These are phyloP conservation scores for Machimus rusticus DNA, from an alignment of 2,888 invertebrate genomes.

Conservation along the genomic window DNA sequence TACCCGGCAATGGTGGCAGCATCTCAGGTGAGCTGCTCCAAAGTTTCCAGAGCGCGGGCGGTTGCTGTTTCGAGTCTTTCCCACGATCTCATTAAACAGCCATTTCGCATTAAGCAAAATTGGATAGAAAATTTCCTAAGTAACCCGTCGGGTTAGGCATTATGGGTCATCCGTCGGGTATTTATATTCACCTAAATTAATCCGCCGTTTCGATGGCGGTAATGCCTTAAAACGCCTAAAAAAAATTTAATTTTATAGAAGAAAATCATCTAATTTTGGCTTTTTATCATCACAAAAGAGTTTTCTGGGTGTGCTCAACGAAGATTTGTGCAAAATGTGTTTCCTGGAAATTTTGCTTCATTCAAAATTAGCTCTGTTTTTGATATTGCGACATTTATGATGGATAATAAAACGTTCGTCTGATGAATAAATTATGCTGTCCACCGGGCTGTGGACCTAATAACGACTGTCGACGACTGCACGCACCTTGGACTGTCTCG, in stretches of 20 bases:
- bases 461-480: not conserved
- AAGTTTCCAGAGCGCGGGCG: conserved; percentile 3
- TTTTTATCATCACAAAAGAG: not conserved
- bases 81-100: conserved; percentile 22
- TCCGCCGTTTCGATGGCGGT: not conserved
- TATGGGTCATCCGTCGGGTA: not conserved
- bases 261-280: not conserved
- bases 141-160: not conserved
- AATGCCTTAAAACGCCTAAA: not conserved
- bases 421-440: not conserved
- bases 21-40: not conserved
- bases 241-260: not conserved
- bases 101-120: not conserved
- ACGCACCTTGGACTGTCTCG: conserved; percentile 1
- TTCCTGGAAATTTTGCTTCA: not conserved
- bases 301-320: not conserved
- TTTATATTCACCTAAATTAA: not conserved
- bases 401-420: not conserved
- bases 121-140: not conserved
- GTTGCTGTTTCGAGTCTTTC: not conserved
- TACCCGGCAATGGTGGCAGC: not conserved
- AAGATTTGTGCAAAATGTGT: not conserved
- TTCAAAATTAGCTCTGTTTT: not conserved
- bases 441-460: not conserved
- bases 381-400: conserved; percentile 13